phyloP scores from a whole-genome alignment of 2,888 invertebrate genomes.

The Phortica okadai region DNA sequence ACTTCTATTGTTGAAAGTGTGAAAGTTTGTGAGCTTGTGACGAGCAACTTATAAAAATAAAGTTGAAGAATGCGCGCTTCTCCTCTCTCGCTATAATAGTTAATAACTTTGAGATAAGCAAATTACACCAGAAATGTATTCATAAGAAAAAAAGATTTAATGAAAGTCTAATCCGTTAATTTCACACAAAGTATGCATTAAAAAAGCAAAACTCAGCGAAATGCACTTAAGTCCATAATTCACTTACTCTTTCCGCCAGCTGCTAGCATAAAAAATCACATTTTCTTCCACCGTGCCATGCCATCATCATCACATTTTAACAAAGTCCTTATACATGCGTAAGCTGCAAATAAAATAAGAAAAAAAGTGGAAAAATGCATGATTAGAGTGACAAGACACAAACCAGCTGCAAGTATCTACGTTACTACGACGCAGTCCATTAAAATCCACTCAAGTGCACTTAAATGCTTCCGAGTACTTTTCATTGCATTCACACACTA shows the following conservation, averaged over 20 bases:
- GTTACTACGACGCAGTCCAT: slow-evolving; percentile 53
- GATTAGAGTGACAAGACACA: slow-evolving; percentile 62
- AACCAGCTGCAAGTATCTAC: slow-evolving; percentile 13
- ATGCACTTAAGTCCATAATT: slow-evolving; percentile 19
- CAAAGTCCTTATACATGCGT: slow-evolving; percentile 1
- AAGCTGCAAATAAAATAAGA: slow-evolving; percentile 49
- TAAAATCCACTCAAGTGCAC: slow-evolving; percentile 70
- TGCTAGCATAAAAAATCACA: neutral
- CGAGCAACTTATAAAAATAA: no score
- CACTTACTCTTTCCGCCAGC: neutral
- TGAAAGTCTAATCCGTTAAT: slow-evolving; percentile 39
- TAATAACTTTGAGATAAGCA: neutral
- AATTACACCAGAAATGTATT: no score
- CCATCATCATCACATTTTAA: neutral
- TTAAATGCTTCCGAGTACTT: slow-evolving; percentile 67
- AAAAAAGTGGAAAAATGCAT: slow-evolving; percentile 46
- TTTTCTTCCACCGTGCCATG: neutral
- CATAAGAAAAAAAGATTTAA: neutral
- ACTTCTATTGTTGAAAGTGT: no score
- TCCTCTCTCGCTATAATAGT: neutral
- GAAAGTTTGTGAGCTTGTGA: no score
- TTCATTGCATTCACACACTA: slow-evolving; percentile 32
- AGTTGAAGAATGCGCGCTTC: no score
- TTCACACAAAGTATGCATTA: slow-evolving; percentile 56
- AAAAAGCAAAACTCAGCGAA: slow-evolving; percentile 13